Conservation (phyloP, 2,113 vertebrate species). For the Cebidichthys violaceus region DNA sequence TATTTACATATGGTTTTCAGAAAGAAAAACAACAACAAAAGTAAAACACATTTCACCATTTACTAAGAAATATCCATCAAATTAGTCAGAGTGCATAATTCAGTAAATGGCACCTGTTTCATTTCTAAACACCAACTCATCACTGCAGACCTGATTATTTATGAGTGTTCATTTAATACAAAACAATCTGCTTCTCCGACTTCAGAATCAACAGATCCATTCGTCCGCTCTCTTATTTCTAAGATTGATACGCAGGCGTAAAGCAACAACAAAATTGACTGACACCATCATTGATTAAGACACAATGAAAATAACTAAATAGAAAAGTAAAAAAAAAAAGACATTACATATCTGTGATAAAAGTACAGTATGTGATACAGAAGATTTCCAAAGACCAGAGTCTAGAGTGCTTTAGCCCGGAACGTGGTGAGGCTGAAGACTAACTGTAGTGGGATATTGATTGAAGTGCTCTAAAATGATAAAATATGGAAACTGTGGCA, state of each 20-base stretch:
- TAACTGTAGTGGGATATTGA: slow-evolving; percentile 1
- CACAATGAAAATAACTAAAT: slow-evolving; percentile 30
- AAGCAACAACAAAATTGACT: slow-evolving; percentile 42
- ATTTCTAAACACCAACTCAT: slow-evolving; percentile 44
- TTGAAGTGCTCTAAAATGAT: slow-evolving; percentile 29
- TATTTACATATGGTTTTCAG: slow-evolving; percentile 70
- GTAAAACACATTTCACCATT: slow-evolving; percentile 36
- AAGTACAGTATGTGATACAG: slow-evolving; percentile 20
- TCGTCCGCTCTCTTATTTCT: slow-evolving; percentile 15
- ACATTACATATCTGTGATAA: slow-evolving; percentile 36
- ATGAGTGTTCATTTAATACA: slow-evolving; percentile 35
- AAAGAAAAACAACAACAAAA: slow-evolving; percentile 30
- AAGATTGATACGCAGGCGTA: background rate
- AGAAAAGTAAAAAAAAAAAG: slow-evolving; percentile 29
- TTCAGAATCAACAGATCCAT: slow-evolving; percentile 39
- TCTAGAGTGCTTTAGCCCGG: background rate
- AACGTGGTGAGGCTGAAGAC: slow-evolving; percentile 26
- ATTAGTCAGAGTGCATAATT: slow-evolving; percentile 61
- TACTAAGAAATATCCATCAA: slow-evolving; percentile 57
- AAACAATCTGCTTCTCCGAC: slow-evolving; percentile 35
- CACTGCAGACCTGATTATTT: slow-evolving; percentile 39
- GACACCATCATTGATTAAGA: slow-evolving; percentile 56
- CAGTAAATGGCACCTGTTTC: slow-evolving; percentile 56
- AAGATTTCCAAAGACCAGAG: slow-evolving; percentile 35
- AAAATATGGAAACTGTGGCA: slow-evolving; percentile 32